Evolutionary conservation across 2,888 invertebrate species (phyloP).

Genomic region (Drosophila rellima): DNA sequence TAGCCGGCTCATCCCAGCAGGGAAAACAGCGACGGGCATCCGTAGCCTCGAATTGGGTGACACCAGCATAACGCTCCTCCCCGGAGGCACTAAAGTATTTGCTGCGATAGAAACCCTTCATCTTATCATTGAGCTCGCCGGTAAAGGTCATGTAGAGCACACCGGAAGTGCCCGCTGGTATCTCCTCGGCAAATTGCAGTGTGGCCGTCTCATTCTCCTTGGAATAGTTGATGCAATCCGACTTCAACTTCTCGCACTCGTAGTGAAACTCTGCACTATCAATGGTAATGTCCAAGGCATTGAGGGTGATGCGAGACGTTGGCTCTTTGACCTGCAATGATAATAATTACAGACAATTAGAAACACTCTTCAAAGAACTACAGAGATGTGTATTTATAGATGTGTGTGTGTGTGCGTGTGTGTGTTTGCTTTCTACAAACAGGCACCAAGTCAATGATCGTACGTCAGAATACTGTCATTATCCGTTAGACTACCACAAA

Average conservation of each 20-base stretch:
- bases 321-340: constrained; percentile 89
- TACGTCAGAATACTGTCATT: constrained; percentile 29
- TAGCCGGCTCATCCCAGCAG: constrained; percentile 99
- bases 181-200: constrained; percentile 88
- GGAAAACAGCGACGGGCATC: constrained; percentile 97
- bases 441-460: constrained; percentile 63
- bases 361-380: constrained; percentile 43
- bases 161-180: constrained; percentile 87
- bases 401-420: not conserved
- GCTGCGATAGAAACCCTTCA: constrained; percentile 98
- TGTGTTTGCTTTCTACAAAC: constrained; percentile 9
- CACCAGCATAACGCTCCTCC: constrained; percentile 93
- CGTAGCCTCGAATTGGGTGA: constrained; percentile 96
- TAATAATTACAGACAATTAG: constrained; percentile 44
- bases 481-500: constrained; percentile 27
- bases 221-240: constrained; percentile 78
- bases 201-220: constrained; percentile 90
- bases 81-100: constrained; percentile 92
- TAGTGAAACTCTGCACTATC: constrained; percentile 87
- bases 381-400: not conserved
- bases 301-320: constrained; percentile 90
- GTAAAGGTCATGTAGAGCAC: constrained; percentile 90
- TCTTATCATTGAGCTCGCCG: constrained; percentile 96
- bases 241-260: constrained; percentile 85
- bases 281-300: constrained; percentile 92